Base-by-base conservation (phyloP, 2,797 vertebrate genomes). In the Dendrocincla tyrannina region DNA sequence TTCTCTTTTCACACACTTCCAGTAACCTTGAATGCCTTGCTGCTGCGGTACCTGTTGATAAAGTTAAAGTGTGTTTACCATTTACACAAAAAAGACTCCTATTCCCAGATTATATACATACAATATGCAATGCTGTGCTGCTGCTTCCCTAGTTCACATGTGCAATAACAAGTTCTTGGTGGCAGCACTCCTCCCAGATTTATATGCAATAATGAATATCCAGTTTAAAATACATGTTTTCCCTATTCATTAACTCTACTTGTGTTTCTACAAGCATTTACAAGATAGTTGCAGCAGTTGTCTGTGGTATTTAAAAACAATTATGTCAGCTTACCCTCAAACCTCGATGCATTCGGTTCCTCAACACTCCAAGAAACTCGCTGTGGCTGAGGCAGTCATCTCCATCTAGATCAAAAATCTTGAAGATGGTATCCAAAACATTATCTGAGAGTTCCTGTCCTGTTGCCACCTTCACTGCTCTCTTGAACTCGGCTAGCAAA, bases 1-100 rank as follows among this genome's bases (percentile, higher is more conserved):
- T 97, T 99, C 99, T 86, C 97, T 98, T 96, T 99, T 99, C 97
- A 99, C 99, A 95, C 99, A 99, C 90, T 98, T 99, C 99, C 99
- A 99, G 97, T 98, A 99, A 80, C 98, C 99, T 33, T 99, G 98
- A 67, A 99, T 32, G 63, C 98, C 99, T 68, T 82, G 97, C 94
- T 99, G 98, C 17, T 98, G 98, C 2, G 98, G 98, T 85, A 99
- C 99, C 99, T 99, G 98, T 95, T 75, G 87, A 95, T 76, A 89
- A 82, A 95, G 25, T 82, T 58, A 58, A 39, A 89, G n/a, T 16
- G 41, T 28, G 24, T 96, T 97, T 67, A 91, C 63, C n/a, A 77
- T 74, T 86, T 67, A 82, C 49, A 60, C 7, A 37, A 35, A 78
- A 67, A 60, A 25, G 14, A 41, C 42, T 87, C 35, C 42, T 55